Conservation (phyloP, 2,888 invertebrate species). For the Tupiocoris notatus region DNA sequence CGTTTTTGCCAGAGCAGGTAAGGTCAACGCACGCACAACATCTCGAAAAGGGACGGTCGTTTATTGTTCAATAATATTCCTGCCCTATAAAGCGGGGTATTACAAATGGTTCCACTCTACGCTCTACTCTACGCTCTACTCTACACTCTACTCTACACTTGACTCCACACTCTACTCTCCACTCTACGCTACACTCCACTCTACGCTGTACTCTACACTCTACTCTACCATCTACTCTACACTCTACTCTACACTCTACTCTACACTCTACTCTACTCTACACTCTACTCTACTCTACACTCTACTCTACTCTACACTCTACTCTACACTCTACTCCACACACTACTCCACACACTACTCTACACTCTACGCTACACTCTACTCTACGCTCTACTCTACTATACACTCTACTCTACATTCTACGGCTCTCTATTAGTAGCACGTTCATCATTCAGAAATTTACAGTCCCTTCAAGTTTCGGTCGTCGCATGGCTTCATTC, state of each 20-base stretch:
- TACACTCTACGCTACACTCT: background rate
- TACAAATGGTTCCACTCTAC: background rate
- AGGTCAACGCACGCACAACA: no score
- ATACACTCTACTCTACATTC: background rate
- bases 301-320: background rate
- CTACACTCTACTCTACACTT: background rate
- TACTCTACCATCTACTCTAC: background rate
- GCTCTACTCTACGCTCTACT: background rate
- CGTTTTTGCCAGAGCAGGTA: no score
- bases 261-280: background rate
- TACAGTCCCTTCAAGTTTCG: no score
- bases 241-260: background rate
- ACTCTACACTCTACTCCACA: background rate
- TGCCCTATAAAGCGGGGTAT: no score
- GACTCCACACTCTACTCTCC: background rate
- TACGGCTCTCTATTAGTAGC: no score
- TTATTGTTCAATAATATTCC: no score
- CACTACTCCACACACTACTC: background rate
- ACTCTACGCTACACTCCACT: background rate
- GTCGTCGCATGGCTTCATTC: no score
- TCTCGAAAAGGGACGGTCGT: no score
- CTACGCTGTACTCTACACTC: background rate
- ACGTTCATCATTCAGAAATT: no score
- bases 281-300: background rate
- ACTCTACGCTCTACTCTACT: background rate